Evolutionary conservation across 2,888 invertebrate genomes (phyloP).

Genomic region (Lepeophtheirus nordmannii): DNA sequence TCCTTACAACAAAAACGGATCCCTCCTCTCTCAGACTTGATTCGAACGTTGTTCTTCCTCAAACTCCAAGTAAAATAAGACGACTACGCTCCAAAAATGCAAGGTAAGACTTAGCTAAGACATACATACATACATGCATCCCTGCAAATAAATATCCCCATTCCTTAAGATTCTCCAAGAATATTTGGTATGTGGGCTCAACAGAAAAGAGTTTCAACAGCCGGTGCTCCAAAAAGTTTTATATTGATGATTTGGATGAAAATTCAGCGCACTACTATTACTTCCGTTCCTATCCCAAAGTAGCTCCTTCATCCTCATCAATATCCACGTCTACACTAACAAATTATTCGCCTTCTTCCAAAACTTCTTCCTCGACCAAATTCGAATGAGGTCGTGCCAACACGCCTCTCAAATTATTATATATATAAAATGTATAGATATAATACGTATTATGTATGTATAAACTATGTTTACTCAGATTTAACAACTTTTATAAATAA

Average conservation of each 20-base stretch:
- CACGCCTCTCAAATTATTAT: no score
- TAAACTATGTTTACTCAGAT: no score
- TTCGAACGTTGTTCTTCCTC: background rate
- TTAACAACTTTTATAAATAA: no score
- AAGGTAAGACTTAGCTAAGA: background rate
- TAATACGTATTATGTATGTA: no score
- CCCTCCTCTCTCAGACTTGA: background rate
- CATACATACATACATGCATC: background rate
- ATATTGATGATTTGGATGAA: conserved; percentile 16
- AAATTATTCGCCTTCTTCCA: background rate
- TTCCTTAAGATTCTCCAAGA: background rate
- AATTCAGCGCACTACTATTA: conserved; percentile 17
- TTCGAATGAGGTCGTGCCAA: background rate
- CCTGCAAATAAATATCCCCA: background rate
- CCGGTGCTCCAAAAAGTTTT: conserved; percentile 3
- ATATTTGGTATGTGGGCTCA: conserved; percentile 15
- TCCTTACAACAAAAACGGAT: background rate
- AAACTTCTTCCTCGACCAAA: background rate
- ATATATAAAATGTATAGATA: no score
- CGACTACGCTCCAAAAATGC: background rate
- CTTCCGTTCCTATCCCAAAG: conserved; percentile 14
- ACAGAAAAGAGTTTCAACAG: conserved; percentile 14
- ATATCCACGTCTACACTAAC: background rate
- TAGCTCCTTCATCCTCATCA: background rate
- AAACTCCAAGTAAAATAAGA: background rate